A percentile compares a stretch with the other conserved stretches of the same genome.
Conservation (phyloP, 1,140 invertebrate genomes). For the Drosophila saltans region DNA sequence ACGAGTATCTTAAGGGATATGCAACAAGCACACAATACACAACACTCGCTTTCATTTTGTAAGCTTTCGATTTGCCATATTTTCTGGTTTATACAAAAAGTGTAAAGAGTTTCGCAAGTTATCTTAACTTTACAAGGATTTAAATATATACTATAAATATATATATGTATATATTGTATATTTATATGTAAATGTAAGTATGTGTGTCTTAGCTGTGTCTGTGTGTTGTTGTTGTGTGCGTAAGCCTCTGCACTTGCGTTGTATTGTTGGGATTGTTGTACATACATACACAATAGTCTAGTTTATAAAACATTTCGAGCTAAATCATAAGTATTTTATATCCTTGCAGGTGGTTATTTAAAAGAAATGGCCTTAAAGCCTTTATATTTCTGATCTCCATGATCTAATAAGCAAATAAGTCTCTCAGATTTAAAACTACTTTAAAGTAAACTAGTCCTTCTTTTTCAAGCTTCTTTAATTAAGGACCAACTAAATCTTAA, state of each 20-base stretch:
- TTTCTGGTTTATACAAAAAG: constrained; percentile 61
- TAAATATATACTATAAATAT: constrained; percentile 29
- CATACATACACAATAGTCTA: constrained; percentile 20
- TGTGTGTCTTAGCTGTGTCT: constrained; percentile 16
- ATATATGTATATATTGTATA: constrained; percentile 1
- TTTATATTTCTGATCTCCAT: too few relatives aligned
- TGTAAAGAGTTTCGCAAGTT: constrained; percentile 46
- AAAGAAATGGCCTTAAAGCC: too few relatives aligned
- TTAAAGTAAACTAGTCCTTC: too few relatives aligned
- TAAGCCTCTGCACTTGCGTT: constrained; percentile 54
- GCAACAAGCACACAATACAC: constrained; percentile 62
- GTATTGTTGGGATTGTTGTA: constrained; percentile 26
- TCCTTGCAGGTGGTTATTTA: background rate
- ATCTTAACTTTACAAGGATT: constrained; percentile 51
- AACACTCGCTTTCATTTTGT: constrained; percentile 61
- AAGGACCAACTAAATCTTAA: too few relatives aligned
- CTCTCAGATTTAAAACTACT: too few relatives aligned
- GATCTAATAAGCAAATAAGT: too few relatives aligned
- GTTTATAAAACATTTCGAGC: constrained; percentile 9
- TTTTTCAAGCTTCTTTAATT: too few relatives aligned
- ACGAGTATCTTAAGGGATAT: constrained; percentile 58
- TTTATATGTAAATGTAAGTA: constrained; percentile 10
- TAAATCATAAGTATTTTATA: background rate
- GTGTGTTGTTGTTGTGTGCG: constrained; percentile 29
- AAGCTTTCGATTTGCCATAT: constrained; percentile 24